Conservation (phyloP, 1,140 invertebrate genomes). For the Drosophila oshimai region DNA sequence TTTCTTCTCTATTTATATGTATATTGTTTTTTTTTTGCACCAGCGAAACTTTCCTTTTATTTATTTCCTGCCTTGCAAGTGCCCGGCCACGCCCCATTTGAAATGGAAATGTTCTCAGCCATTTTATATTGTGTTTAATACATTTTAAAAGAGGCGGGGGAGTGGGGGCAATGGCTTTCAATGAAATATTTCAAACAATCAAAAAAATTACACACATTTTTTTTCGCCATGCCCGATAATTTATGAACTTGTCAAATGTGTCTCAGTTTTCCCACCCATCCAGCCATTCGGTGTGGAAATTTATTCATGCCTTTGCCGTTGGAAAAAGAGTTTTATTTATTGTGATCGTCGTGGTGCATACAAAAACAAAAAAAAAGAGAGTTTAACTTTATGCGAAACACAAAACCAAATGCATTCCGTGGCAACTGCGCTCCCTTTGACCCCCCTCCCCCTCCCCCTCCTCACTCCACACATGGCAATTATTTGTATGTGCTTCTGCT, state of each 20-base stretch:
- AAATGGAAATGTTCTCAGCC: slow-evolving; percentile 30
- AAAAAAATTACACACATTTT: slow-evolving; percentile 27
- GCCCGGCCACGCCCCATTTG: slow-evolving; percentile 32
- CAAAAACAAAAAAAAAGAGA: slow-evolving; percentile 4
- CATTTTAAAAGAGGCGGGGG: slow-evolving; percentile 12
- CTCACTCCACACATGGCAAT: slow-evolving; percentile 1
- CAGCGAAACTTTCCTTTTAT: slow-evolving; percentile 29
- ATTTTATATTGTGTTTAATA: slow-evolving; percentile 49
- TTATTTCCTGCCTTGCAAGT: slow-evolving; percentile 38
- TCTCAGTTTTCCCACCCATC: slow-evolving; percentile 10
- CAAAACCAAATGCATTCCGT: slow-evolving; percentile 26
- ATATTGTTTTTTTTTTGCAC: not conserved
- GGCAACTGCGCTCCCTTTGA: not conserved
- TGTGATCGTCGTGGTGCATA: slow-evolving; percentile 16
- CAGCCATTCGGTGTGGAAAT: slow-evolving; percentile 2
- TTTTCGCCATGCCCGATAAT: slow-evolving; percentile 24
- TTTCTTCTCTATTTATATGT: slow-evolving; percentile 18
- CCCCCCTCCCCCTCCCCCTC: not conserved
- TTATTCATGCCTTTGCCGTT: slow-evolving; percentile 35
- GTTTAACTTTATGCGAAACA: slow-evolving; percentile 22
- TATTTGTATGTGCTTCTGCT: slow-evolving; percentile 9
- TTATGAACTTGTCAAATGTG: slow-evolving; percentile 60
- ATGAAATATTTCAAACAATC: slow-evolving; percentile 12
- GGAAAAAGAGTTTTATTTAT: slow-evolving; percentile 39
- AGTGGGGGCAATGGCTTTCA: slow-evolving; percentile 1